Evolutionary conservation across 2,113 vertebrate genomes (phyloP).

Genomic region (Crotalus viridis): DNA sequence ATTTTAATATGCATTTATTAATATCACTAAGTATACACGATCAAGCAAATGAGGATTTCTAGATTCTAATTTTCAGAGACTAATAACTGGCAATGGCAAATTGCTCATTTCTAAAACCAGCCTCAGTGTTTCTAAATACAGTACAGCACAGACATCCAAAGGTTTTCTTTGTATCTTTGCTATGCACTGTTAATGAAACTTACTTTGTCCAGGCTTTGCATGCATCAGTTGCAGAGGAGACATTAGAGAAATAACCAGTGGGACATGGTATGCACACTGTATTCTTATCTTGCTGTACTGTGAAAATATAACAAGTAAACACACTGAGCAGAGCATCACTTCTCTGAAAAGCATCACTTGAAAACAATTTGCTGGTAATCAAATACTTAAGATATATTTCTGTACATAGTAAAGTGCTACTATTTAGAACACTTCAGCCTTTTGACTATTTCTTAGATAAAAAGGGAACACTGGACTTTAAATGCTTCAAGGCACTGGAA

Average conservation of each 20-base stretch:
- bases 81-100: not conserved
- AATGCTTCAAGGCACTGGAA: not conserved
- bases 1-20: not conserved
- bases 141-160: not conserved
- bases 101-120: not conserved
- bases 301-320: constrained; percentile 37
- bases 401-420: not conserved
- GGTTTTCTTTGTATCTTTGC: not conserved
- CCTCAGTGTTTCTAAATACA: not conserved
- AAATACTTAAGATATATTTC: not conserved
- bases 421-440: not conserved
- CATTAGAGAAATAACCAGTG: constrained; percentile 81
- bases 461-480: not conserved
- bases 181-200: constrained; percentile 57
- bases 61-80: not conserved
- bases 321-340: not conserved
- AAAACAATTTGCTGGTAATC: not conserved
- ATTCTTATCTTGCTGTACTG: constrained; percentile 74
- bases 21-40: not conserved
- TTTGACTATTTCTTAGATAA: not conserved
- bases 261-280: constrained; percentile 72
- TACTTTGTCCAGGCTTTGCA: constrained; percentile 92
- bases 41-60: not conserved
- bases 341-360: not conserved
- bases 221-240: constrained; percentile 65